Conservation (phyloP, 2,113 vertebrate species). For the Plecturocebus donacophilus region DNA sequence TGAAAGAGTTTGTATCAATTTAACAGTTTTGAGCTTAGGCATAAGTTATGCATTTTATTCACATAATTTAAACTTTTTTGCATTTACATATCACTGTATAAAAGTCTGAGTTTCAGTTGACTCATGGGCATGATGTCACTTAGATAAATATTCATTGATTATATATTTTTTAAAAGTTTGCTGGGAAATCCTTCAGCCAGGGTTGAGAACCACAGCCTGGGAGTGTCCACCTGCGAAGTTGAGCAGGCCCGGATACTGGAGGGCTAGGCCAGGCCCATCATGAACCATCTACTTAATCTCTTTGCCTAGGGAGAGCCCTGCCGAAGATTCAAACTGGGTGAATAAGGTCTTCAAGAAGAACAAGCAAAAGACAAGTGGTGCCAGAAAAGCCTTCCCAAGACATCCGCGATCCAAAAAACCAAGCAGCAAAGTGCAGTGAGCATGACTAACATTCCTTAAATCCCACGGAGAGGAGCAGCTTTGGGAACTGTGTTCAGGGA, state of each 20-base stretch:
- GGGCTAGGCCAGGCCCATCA: not conserved
- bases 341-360: slow-evolving; percentile 42
- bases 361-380: slow-evolving; percentile 11
- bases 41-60: not conserved
- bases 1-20: not conserved
- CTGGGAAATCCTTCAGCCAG: not conserved
- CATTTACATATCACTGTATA: not conserved
- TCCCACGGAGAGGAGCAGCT: not conserved
- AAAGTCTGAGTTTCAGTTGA: not conserved
- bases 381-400: slow-evolving; percentile 15
- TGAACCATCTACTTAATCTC: not conserved
- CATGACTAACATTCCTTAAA: not conserved
- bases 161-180: not conserved
- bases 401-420: not conserved
- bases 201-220: not conserved
- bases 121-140: not conserved
- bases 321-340: not conserved
- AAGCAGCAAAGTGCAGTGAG: slow-evolving; percentile 44
- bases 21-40: not conserved
- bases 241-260: too few relatives aligned
- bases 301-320: slow-evolving; percentile 36
- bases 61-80: not conserved
- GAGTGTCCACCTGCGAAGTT: not conserved
- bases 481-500: not conserved
- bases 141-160: not conserved